Evolutionary conservation across 2,113 vertebrate genomes (phyloP), one percentile per base, ranked within the genome.

Genomic region (Empidonax alnorum): DNA sequence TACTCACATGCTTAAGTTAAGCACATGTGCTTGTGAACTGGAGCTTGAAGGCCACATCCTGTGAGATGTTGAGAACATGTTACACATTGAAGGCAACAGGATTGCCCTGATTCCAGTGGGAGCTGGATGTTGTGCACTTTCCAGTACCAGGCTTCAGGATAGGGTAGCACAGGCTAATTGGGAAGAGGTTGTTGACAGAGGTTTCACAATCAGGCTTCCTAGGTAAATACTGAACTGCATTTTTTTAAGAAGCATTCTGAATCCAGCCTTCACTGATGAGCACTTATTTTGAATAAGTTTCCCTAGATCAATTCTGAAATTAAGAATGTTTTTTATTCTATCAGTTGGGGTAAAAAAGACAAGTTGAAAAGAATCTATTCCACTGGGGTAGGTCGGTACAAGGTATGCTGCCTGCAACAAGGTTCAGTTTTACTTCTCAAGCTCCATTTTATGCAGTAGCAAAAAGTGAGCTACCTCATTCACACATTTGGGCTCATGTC

Each of bases 1-100:
- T 92, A 33, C 53, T 96, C 37, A 6, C 62, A 82, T 65, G 87
- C 84, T 91, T 93, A 89, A 92, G 73, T 94, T 95, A 81, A 92
- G 94, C 93, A 59, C 82, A 61, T 30, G 79, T 92, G 44, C 61
- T 96, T 91, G 68, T 88, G 90, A 91, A 81, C 82, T 80, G 82
- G 79, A 80, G 75, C 90, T 72, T 93, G 77, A 90, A 85, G 78
- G 66, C 82, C 58, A 46, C 75, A 67, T 91, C 79, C 84, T 93
- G 63, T 41, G 87, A 59, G 67, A 59, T 33, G 42, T 1, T 77
- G 84, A 74, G 87, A 81, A 77, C 10, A 0, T 52, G 37, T 75
- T 74, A 11, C 22, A 33, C 28, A 12, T 0, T 22, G 71, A 77
- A 77, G 68, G 27, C 42, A 81, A 9, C 8, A n/a, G 65, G 31